These are phyloP conservation scores for Pedetes capensis DNA, from an alignment of 2,113 vertebrate species.

Conservation along the genomic window DNA sequence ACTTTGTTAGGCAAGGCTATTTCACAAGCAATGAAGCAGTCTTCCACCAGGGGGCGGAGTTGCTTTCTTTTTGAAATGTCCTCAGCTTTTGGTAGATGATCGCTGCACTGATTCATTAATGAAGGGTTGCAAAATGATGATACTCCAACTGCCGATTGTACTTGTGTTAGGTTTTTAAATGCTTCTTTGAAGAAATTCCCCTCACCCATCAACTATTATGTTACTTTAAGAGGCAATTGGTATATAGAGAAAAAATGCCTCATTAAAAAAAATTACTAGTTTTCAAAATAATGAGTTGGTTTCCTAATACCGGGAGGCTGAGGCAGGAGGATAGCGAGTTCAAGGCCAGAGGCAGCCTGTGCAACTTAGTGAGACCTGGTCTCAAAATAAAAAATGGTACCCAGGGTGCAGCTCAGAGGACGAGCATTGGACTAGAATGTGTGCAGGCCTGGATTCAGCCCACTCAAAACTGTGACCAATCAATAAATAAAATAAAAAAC, in stretches of 20 bases:
- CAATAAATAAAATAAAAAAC: too few relatives aligned
- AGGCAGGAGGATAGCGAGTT: too few relatives aligned
- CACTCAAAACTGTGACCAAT: too few relatives aligned
- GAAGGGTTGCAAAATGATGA: neutral
- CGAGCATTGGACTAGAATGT: too few relatives aligned
- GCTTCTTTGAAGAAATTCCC: neutral
- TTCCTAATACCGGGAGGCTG: too few relatives aligned
- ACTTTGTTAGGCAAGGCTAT: neutral
- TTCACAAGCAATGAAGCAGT: neutral
- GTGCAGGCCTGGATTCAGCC: too few relatives aligned
- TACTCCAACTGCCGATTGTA: neutral
- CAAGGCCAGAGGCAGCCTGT: too few relatives aligned
- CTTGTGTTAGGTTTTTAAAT: neutral
- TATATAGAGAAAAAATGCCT: neutral
- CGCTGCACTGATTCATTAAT: neutral
- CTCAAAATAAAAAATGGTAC: too few relatives aligned
- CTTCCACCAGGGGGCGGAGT: neutral
- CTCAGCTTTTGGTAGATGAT: too few relatives aligned
- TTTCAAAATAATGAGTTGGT: constrained; percentile 39
- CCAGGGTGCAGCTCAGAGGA: too few relatives aligned
- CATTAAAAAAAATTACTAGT: neutral
- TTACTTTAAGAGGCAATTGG: constrained; percentile 6
- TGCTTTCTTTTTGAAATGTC: neutral
- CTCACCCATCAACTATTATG: neutral
- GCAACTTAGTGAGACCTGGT: too few relatives aligned